Evolutionary conservation across 2,888 invertebrate genomes (phyloP).

Genomic region (Ochropacha duplaris): DNA sequence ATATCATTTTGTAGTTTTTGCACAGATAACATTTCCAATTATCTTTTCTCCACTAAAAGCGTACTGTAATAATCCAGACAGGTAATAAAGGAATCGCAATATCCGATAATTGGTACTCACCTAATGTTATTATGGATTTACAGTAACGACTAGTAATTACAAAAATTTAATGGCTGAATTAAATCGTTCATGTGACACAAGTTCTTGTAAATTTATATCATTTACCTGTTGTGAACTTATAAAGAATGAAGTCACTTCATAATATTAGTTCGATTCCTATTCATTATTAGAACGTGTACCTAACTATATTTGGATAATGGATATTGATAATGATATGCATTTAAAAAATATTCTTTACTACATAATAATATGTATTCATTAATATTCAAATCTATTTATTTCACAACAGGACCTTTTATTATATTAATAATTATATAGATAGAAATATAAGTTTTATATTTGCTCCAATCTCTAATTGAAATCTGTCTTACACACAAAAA

Average conservation of each 20-base stretch:
- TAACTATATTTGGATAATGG: too few species aligned
- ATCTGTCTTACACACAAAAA: background rate
- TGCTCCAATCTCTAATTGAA: background rate
- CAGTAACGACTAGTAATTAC: background rate
- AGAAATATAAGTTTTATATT: background rate
- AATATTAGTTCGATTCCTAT: too few species aligned
- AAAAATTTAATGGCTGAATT: background rate
- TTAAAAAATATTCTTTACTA: too few species aligned
- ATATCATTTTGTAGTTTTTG: too few species aligned
- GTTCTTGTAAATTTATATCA: background rate
- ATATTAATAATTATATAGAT: too few species aligned
- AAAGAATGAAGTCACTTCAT: too few species aligned
- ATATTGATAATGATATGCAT: too few species aligned
- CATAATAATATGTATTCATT: too few species aligned
- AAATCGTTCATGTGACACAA: background rate
- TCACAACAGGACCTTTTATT: too few species aligned
- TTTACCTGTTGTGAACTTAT: background rate
- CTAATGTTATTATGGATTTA: background rate
- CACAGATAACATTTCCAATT: background rate
- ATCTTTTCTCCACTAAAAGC: background rate
- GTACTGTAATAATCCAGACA: background rate
- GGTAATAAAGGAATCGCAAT: background rate
- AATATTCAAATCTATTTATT: too few species aligned
- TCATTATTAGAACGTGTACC: too few species aligned
- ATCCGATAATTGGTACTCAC: background rate